Evolutionary conservation across 2,888 invertebrate species (phyloP).

Genomic region (Smittia sp.): DNA sequence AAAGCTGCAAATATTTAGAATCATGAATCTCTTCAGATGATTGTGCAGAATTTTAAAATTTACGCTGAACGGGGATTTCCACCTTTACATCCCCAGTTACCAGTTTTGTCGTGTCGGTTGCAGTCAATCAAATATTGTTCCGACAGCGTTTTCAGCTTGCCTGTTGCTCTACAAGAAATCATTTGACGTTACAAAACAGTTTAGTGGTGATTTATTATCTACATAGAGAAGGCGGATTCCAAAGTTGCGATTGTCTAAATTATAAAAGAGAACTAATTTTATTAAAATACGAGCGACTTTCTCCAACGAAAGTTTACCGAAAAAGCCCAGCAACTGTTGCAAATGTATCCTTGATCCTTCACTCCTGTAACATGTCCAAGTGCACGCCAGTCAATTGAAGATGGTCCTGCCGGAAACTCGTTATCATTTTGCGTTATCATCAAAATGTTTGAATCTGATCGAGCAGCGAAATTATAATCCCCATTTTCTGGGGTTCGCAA

Average conservation of each 20-base stretch:
- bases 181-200: no score
- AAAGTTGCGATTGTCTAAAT: no score
- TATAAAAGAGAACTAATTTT: no score
- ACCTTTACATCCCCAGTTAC: background rate
- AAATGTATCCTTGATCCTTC: background rate
- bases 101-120: background rate
- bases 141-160: background rate
- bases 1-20: no score
- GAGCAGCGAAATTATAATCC: no score
- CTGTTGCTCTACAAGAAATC: no score
- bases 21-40: background rate
- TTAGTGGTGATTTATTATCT: no score
- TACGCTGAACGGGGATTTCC: background rate
- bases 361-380: background rate
- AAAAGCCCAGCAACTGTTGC: background rate
- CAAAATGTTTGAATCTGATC: no score
- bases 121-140: constrained; percentile 15
- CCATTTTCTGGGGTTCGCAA: background rate
- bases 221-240: no score
- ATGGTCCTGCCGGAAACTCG: background rate
- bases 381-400: background rate
- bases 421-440: no score
- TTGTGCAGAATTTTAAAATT: background rate
- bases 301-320: background rate
- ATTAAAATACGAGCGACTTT: no score